Evolutionary conservation across 2,113 vertebrate species (phyloP), one percentile per base, ranked within the genome.

Genomic region (Nesoenas mayeri): DNA sequence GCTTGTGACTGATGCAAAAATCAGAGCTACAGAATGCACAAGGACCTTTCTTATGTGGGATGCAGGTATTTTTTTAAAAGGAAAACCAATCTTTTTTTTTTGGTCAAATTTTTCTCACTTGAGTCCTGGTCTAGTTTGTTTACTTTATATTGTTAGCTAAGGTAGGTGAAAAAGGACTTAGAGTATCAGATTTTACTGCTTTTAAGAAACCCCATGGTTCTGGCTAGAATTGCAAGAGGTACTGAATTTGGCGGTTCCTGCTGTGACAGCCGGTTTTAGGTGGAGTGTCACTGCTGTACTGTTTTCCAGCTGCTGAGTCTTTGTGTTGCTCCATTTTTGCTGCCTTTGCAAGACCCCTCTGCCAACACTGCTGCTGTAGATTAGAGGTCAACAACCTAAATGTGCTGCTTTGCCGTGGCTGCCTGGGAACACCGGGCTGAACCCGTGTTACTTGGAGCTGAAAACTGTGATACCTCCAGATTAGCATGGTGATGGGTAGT

Each of bases 281-380:
- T 91, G 31, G 17, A 42, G 16, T 50, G 62, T 75, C 66, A 66
- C 36, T 74, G 61, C 42, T 60, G 66, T 60, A 8, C 73, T 56
- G 0, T 81, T 91, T 88, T 82, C 29, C 31, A 73, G 62, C 40
- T 85, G 74, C 62, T 62, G 58, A 61, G n/a, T 75, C 24, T 56
- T 58, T 51, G 44, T 81, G 34, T 89, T 75, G 36, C 50, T 85
- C 50, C 17, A 4, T 61, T 94, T 79, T 36, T 77, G 73, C 62
- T 83, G 73, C 58, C 54, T 62, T 95, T 94, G 87, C 89, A 73
- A 77, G 81, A 69, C 71, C 70, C 66, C 22, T 88, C 50, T 91
- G 87, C 89, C 81, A 85, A 16, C 15, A 15, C 14, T 1, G 15
- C 44, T 79, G 44, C 54, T 85, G 44, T 57, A 54, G 66, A 29